Percentiles rank a stretch among this genome's conserved stretches.
phyloP scores from a whole-genome alignment of 92 coral and sea anemone genomes.

The Epizoanthus illoricatus region DNA sequence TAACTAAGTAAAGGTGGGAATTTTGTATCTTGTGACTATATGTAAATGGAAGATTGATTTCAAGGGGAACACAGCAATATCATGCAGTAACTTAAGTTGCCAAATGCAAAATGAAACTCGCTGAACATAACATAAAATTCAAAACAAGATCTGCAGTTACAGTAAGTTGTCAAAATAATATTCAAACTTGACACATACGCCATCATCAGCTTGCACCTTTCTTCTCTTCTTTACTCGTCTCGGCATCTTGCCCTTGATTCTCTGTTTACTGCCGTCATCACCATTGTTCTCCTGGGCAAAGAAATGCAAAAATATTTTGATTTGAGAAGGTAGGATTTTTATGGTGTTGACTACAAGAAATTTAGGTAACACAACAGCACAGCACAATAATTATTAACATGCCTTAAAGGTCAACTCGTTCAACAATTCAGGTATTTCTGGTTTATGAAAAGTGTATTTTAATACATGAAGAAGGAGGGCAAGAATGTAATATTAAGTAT shows the following conservation, averaged over 20 bases:
- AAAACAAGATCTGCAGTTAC: not conserved
- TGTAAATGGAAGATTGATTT: too few relatives aligned
- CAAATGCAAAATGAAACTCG: too few relatives aligned
- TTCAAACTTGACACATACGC: conserved; percentile 48
- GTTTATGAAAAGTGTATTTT: not conserved
- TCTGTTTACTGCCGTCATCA: conserved; percentile 66
- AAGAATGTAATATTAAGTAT: too few relatives aligned
- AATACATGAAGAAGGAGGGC: too few relatives aligned
- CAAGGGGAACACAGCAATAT: too few relatives aligned
- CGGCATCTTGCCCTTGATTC: conserved; percentile 88
- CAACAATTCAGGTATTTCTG: not conserved
- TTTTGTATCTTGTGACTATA: too few relatives aligned
- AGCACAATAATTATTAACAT: too few relatives aligned
- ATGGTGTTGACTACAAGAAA: not conserved
- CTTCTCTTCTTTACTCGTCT: conserved; percentile 89
- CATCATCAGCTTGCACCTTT: conserved; percentile 93
- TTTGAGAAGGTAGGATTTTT: not conserved
- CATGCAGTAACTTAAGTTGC: too few relatives aligned
- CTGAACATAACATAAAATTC: too few relatives aligned
- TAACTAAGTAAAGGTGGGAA: too few relatives aligned
- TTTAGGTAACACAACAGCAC: not conserved
- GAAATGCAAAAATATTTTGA: not conserved
- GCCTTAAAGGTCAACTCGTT: too few relatives aligned
- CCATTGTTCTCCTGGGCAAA: conserved; percentile 66
- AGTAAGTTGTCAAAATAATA: not conserved